phyloP scores from a whole-genome alignment of 2,113 vertebrate species.

The Anthoscopus minutus region DNA sequence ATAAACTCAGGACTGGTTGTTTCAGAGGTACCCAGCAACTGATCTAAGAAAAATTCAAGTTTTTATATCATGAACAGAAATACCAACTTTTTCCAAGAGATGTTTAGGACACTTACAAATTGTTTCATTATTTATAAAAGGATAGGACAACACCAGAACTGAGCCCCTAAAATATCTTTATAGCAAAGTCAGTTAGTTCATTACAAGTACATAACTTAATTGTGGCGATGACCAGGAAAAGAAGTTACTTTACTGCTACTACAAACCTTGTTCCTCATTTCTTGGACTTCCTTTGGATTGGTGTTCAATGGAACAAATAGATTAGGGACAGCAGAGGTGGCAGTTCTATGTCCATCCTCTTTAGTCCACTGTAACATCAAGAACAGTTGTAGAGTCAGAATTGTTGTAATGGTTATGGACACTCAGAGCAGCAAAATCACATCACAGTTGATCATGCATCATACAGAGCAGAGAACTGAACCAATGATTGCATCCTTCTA shows the following conservation, averaged over 20 bases:
- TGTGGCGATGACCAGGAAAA: background rate
- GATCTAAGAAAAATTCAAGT: background rate
- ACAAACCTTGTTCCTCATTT: constrained; percentile 98
- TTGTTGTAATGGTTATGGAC: background rate
- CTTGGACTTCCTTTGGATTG: constrained; percentile 95
- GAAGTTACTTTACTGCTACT: background rate
- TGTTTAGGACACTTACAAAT: background rate
- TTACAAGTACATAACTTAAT: background rate
- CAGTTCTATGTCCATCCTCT: constrained; percentile 89
- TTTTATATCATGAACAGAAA: background rate
- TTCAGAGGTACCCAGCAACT: background rate
- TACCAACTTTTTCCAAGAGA: background rate
- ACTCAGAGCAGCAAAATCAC: constrained; percentile 47
- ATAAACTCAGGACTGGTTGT: background rate
- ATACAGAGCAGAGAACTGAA: constrained; percentile 78
- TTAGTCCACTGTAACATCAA: constrained; percentile 93
- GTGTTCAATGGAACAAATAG: constrained; percentile 98
- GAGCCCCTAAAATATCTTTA: background rate
- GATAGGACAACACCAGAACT: background rate
- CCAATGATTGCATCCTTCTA: constrained; percentile 76
- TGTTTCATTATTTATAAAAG: background rate
- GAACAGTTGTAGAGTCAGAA: constrained; percentile 65
- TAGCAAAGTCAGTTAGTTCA: background rate
- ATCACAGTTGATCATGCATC: constrained; percentile 81
- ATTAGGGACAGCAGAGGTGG: constrained; percentile 88